phyloP scores from a whole-genome alignment of 1,140 invertebrate species.

The Scaptodrosophila lebanonensis region DNA sequence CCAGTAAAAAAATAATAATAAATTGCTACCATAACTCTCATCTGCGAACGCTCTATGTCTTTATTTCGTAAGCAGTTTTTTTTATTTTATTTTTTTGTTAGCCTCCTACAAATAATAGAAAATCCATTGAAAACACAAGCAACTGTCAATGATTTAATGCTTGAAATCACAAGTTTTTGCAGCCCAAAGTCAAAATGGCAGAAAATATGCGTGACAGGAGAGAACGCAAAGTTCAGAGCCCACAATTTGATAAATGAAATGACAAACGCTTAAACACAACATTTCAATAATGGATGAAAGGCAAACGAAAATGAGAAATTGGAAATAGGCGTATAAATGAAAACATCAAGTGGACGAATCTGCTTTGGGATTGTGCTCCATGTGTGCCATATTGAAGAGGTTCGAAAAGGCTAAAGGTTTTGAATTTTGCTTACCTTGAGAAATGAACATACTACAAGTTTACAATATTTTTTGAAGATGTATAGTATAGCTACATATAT shows the following conservation, averaged over 20 bases:
- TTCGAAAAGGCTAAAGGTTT: constrained; percentile 1
- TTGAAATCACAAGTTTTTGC: constrained; percentile 27
- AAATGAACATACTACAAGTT: too few relatives aligned
- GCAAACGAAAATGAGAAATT: constrained; percentile 20
- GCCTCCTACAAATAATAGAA: constrained; percentile 38
- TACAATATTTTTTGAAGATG: too few relatives aligned
- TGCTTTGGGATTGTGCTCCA: too few relatives aligned
- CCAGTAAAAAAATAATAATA: constrained; percentile 42
- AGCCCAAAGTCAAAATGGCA: neutral
- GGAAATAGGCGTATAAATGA: constrained; percentile 13
- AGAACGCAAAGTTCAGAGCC: constrained; percentile 11
- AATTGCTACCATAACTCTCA: constrained; percentile 50
- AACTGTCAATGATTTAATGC: constrained; percentile 70
- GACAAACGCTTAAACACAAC: constrained; percentile 39
- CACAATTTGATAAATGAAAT: constrained; percentile 63
- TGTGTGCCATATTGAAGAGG: too few relatives aligned
- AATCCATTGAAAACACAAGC: constrained; percentile 64
- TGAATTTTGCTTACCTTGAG: too few relatives aligned
- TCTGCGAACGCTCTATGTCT: too few relatives aligned
- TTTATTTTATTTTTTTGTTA: neutral
- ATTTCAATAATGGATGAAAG: neutral
- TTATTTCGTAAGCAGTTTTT: neutral
- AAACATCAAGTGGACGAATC: constrained; percentile 38
- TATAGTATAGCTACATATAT: too few relatives aligned
- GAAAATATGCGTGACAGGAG: constrained; percentile 33